phyloP scores from a whole-genome alignment of 2,113 vertebrate species.

The Ptyas mucosa region DNA sequence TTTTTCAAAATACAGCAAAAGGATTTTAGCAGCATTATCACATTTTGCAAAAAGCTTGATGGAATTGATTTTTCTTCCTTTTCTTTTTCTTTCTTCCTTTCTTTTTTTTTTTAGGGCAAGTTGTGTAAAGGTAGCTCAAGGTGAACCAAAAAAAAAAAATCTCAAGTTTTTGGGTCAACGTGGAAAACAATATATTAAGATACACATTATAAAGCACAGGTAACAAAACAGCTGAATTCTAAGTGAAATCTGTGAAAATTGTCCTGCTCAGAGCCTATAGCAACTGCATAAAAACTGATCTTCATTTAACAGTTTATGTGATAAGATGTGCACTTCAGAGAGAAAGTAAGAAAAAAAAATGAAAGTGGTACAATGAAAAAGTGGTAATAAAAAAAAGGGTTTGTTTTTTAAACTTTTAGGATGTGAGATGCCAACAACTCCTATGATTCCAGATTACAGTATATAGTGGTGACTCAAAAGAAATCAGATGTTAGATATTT shows the following conservation, averaged over 20 bases:
- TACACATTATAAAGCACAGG: not conserved
- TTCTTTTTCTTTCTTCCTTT: not conserved
- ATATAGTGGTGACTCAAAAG: not conserved
- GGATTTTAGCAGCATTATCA: constrained; percentile 9
- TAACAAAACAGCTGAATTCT: not conserved
- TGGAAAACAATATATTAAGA: not conserved
- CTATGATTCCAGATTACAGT: not conserved
- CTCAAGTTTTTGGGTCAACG: not conserved
- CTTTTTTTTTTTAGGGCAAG: not conserved
- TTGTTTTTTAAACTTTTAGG: not conserved
- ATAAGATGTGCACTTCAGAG: not conserved
- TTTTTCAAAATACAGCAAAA: not conserved
- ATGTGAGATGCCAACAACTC: not conserved
- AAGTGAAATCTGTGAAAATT: constrained; percentile 7
- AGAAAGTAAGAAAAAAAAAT: not conserved
- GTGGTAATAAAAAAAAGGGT: not conserved
- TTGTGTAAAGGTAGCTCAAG: constrained; percentile 3
- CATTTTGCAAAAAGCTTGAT: constrained; percentile 20
- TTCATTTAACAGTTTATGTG: not conserved
- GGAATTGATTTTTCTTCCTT: not conserved
- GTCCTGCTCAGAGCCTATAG: not conserved
- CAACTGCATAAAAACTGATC: not conserved
- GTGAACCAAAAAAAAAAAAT: not conserved
- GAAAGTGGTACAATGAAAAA: not conserved
- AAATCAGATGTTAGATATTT: not conserved